Conservation (phyloP, 2,113 vertebrate genomes). For the Stigmatopora argus region DNA sequence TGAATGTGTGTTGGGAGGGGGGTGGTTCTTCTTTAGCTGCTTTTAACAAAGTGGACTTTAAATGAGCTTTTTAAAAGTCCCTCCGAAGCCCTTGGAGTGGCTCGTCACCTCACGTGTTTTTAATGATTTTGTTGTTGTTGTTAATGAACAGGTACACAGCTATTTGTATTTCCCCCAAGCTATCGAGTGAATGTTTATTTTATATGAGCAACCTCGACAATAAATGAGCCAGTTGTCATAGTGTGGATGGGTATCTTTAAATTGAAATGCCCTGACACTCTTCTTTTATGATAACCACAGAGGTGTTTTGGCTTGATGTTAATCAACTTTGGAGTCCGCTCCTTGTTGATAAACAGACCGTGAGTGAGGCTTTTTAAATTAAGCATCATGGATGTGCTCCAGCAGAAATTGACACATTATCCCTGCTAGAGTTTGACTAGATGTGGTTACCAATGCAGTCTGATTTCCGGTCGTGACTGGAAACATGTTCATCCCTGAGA, state of each 20-base stretch:
- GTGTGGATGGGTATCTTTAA: constrained; percentile 33
- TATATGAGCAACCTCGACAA: constrained; percentile 40
- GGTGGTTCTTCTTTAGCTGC: constrained; percentile 54
- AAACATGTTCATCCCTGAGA: background rate
- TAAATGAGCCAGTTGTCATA: constrained; percentile 40
- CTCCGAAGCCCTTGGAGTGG: constrained; percentile 45
- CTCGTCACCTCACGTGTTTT: constrained; percentile 44
- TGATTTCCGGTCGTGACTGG: background rate
- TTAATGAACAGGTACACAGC: constrained; percentile 52
- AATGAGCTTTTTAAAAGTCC: constrained; percentile 44
- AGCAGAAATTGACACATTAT: constrained; percentile 19
- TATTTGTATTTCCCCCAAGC: constrained; percentile 40
- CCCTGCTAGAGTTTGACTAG: constrained; percentile 8
- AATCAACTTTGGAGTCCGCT: background rate
- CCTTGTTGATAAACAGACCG: constrained; percentile 5
- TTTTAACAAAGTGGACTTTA: constrained; percentile 49
- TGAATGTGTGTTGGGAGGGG: constrained; percentile 35
- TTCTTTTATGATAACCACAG: constrained; percentile 4
- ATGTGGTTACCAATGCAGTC: background rate
- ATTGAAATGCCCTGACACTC: constrained; percentile 16
- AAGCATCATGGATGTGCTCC: background rate
- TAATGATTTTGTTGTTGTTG: constrained; percentile 6
- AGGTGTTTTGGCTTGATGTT: too few relatives aligned
- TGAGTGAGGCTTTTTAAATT: background rate
- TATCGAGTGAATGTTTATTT: constrained; percentile 38